phyloP scores from a whole-genome alignment of 2,888 invertebrate species.

The Yponomeuta malinellus region DNA sequence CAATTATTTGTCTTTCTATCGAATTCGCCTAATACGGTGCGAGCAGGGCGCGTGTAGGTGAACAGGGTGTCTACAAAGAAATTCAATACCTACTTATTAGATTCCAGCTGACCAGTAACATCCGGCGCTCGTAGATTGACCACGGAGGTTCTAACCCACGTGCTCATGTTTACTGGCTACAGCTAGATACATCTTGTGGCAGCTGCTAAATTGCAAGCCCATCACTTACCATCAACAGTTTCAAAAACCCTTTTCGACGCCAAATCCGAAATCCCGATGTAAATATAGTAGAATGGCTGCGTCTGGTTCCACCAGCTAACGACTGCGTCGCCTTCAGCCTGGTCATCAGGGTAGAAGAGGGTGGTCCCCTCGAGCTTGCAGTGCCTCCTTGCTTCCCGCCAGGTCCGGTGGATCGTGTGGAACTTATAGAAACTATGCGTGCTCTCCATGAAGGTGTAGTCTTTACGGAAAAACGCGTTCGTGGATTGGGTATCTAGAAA shows the following conservation, averaged over 20 bases:
- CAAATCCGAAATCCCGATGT: constrained; percentile 42
- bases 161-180: too few relatives aligned
- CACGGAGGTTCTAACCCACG: too few relatives aligned
- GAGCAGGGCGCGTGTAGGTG: too few relatives aligned
- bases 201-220: not conserved
- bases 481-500: constrained; percentile 43
- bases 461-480: constrained; percentile 47
- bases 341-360: constrained; percentile 46
- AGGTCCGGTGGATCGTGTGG: constrained; percentile 41
- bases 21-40: too few relatives aligned
- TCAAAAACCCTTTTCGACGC: constrained; percentile 42
- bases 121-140: too few relatives aligned
- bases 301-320: constrained; percentile 33
- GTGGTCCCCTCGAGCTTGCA: constrained; percentile 47
- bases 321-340: constrained; percentile 37
- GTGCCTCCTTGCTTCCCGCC: constrained; percentile 42
- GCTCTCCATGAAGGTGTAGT: constrained; percentile 42
- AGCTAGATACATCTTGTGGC: too few relatives aligned
- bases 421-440: constrained; percentile 52
- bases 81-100: too few relatives aligned
- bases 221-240: constrained; percentile 34
- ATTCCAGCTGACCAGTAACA: too few relatives aligned
- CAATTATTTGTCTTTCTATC: too few relatives aligned
- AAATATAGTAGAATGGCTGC: constrained; percentile 30
- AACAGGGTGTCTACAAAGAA: too few relatives aligned